Conservation (phyloP, 2,113 vertebrate genomes). For the Austrofundulus limnaeus region DNA sequence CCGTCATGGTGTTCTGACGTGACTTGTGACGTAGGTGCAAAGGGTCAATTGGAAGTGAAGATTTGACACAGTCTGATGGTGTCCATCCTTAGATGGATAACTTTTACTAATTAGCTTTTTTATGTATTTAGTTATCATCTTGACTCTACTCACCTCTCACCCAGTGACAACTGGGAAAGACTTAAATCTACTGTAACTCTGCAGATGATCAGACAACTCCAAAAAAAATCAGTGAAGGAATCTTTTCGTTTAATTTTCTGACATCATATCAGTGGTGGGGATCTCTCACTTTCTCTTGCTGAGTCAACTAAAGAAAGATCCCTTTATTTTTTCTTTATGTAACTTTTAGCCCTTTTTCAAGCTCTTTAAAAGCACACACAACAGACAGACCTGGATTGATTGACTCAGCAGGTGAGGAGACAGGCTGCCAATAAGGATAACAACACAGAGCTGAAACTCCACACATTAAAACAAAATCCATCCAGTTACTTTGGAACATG, state of each 20-base stretch:
- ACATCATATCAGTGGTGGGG: background rate
- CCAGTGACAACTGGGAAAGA: too few relatives aligned
- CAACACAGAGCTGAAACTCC: conserved; percentile 16
- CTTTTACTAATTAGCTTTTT: too few relatives aligned
- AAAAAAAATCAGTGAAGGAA: background rate
- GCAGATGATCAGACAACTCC: background rate
- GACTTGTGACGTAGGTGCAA: too few relatives aligned
- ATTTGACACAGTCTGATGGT: too few relatives aligned
- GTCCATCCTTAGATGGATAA: too few relatives aligned
- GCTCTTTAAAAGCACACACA: conserved; percentile 5
- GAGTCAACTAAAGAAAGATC: background rate
- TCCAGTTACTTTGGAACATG: conserved; percentile 26
- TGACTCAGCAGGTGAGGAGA: conserved; percentile 53
- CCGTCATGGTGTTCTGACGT: too few relatives aligned
- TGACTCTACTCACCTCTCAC: too few relatives aligned
- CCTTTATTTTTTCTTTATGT: conserved; percentile 14
- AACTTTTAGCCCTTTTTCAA: background rate
- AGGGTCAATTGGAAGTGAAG: too few relatives aligned
- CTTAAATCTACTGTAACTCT: background rate
- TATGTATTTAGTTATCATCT: too few relatives aligned
- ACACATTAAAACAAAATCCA: conserved; percentile 39
- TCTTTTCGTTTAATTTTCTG: background rate
- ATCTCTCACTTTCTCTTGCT: background rate
- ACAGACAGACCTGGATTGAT: conserved; percentile 53
- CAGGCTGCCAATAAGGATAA: conserved; percentile 58